Evolutionary conservation across 2,797 vertebrate species (phyloP).

Genomic region (Cichlasoma orientale): DNA sequence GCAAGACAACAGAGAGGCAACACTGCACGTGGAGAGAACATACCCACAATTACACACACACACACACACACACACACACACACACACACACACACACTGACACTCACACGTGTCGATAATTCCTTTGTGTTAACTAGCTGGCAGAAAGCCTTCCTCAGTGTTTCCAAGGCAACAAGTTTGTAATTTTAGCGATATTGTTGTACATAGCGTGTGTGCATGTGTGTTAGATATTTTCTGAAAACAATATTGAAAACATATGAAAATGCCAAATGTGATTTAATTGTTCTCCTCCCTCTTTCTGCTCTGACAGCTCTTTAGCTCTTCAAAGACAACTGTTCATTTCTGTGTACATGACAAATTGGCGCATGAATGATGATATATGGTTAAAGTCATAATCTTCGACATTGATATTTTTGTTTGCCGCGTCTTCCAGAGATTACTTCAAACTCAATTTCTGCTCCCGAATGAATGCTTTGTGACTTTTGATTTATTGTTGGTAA

Average conservation of each 20-base stretch:
- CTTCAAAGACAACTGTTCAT: constrained; percentile 9
- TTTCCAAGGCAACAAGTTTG: constrained; percentile 74
- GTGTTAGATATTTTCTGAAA: constrained; percentile 29
- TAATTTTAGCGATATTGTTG: constrained; percentile 44
- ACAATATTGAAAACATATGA: constrained; percentile 43
- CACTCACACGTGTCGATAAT: constrained; percentile 56
- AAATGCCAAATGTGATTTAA: constrained; percentile 3
- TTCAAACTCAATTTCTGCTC: not conserved
- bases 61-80: not conserved
- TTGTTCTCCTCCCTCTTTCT: constrained; percentile 2
- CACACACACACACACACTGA: constrained; percentile 37
- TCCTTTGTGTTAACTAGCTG: constrained; percentile 68
- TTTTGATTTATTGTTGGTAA: not conserved
- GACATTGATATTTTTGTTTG: not conserved
- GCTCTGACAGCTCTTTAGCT: constrained; percentile 16
- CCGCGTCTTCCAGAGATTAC: not conserved
- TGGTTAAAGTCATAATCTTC: not conserved
- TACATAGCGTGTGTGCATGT: constrained; percentile 1
- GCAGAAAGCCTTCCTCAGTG: constrained; percentile 56
- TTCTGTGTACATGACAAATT: constrained; percentile 15
- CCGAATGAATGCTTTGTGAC: not conserved
- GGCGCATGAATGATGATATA: constrained; percentile 5
- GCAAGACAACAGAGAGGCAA: constrained; percentile 54
- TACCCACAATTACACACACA: constrained; percentile 60
- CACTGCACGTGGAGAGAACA: constrained; percentile 64